Conservation (phyloP, 2,797 vertebrate species). For the Potorous gilbertii region DNA sequence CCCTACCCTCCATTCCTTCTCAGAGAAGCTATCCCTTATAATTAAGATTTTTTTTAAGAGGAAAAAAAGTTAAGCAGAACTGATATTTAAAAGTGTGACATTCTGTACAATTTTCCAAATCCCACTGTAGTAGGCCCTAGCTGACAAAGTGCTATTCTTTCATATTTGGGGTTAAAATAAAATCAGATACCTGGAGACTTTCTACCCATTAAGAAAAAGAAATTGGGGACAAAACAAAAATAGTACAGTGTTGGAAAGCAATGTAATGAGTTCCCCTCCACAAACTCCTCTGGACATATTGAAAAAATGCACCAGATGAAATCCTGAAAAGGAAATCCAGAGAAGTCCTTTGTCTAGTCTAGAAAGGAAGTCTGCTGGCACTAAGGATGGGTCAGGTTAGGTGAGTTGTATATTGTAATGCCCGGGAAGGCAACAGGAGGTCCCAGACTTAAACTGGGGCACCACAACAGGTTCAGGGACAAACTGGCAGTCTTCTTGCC, state of each 20-base stretch:
- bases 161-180: not conserved
- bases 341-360: not conserved
- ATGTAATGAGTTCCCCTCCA: not conserved
- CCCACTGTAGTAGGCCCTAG: not conserved
- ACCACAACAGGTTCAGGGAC: not conserved
- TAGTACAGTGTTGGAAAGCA: not conserved
- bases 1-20: not conserved
- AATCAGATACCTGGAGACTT: not conserved
- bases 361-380: not conserved
- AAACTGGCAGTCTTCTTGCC: not conserved
- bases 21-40: not conserved
- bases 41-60: not conserved
- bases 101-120: not conserved
- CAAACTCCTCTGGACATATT: not conserved
- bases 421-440: not conserved
- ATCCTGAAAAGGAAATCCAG: not conserved
- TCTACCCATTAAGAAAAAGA: not conserved
- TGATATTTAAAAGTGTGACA: not conserved
- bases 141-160: not conserved
- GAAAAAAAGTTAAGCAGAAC: slow-evolving; percentile 3
- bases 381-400: not conserved
- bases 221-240: not conserved
- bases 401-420: not conserved
- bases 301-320: not conserved
- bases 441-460: not conserved